Base-by-base conservation (phyloP, 2,113 vertebrate genomes). In the Zosterops japonicus region DNA sequence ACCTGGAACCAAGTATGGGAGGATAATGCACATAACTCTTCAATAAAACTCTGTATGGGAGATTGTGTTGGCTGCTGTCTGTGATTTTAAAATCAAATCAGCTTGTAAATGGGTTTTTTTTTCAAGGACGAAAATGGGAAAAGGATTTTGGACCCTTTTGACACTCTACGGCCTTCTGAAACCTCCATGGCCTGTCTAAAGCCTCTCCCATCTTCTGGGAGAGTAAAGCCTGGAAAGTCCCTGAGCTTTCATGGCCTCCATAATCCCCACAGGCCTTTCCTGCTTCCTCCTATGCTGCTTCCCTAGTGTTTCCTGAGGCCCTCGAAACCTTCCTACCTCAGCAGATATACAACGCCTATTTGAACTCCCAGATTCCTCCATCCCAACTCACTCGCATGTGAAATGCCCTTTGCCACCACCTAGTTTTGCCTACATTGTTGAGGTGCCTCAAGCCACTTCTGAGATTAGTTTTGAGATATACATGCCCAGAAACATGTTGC, bases 21-120 rank as follows among this genome's bases (percentile, higher is more conserved):
- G 16, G 14, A 18, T 67, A 44, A 31, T 0, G 0, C 2, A 1
- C 57, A 10, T 29, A 47, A 46, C 2, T 8, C 18, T 69, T 14
- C 74, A 18, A 22, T n/a, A 16, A 42, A 83, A 36, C 22, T 35
- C 36, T 49, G 2, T 27, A 16, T 24, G 18, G 36, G 24, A 61
- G 7, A 6, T 18, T 69, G 7, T 39, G 8, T 27, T 83, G 41
- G 10, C 33, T 83, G 42, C 21, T 91, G 1, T 17, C 36, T 76
- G 11, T 29, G 35, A 39, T 17, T 90, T 95, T 90, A 39, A 20
- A 82, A 84, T 84, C 49, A 12, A 44, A 47, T 11, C 36, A 53
- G 7, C 12, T 71, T 36, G 11, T 28, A 86, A 83, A 29, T 39
- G n/a, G 8, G 2, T 0, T 14, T 79, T 74, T 74, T 70, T 79